Conservation (phyloP, 2,888 invertebrate species). For the Tenthredo amoena region DNA sequence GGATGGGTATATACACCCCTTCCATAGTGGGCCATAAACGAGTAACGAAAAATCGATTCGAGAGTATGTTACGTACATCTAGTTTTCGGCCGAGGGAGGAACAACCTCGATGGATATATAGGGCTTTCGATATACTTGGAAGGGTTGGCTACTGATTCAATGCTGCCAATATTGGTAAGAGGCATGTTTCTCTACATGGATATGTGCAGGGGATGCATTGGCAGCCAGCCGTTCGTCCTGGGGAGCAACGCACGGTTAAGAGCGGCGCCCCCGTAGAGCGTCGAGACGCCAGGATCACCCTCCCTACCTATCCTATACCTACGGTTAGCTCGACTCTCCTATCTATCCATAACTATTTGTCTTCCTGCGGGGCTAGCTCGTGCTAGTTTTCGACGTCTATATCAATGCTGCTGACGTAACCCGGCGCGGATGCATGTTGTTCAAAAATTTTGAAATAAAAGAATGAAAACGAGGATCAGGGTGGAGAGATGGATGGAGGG, state of each 20-base stretch:
- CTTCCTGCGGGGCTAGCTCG: background rate
- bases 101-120: background rate
- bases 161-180: conserved; percentile 52
- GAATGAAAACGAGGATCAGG: background rate
- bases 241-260: conserved; percentile 64
- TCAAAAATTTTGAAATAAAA: background rate
- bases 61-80: conserved; percentile 3
- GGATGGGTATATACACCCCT: background rate
- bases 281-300: conserved; percentile 59
- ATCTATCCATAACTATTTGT: conserved; percentile 23
- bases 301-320: conserved; percentile 54
- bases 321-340: background rate
- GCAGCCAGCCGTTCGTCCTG: conserved; percentile 60
- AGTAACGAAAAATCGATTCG: conserved; percentile 10
- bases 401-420: background rate
- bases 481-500: background rate
- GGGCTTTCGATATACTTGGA: conserved; percentile 31
- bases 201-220: conserved; percentile 55
- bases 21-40: background rate
- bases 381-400: background rate
- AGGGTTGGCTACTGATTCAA: conserved; percentile 47
- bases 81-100: background rate
- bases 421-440: background rate
- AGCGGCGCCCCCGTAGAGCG: conserved; percentile 61
- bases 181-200: background rate